A percentile compares a stretch with the other conserved stretches of the same genome.
These are phyloP conservation scores for Spilosoma lubricipeda DNA, from an alignment of 2,888 invertebrate species.

Conservation along the genomic window DNA sequence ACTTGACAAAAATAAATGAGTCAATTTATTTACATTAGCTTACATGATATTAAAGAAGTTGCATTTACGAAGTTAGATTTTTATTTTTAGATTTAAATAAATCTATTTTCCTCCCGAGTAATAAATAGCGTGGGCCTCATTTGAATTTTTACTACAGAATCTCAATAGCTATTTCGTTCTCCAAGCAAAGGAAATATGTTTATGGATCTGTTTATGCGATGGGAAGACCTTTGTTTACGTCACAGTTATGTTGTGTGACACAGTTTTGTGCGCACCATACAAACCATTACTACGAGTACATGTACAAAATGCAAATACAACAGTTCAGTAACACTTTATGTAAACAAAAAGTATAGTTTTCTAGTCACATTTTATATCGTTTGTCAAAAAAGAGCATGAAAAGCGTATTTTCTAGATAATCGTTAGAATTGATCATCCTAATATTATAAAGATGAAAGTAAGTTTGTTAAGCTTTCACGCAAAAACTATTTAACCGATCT, in stretches of 20 bases:
- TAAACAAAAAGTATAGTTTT: conserved; percentile 26
- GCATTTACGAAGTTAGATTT: conserved; percentile 21
- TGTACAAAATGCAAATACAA: conserved; percentile 22
- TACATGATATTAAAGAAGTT: conserved; percentile 10
- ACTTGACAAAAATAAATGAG: conserved; percentile 13
- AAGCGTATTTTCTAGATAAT: background rate
- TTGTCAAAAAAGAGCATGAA: background rate
- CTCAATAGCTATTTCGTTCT: conserved; percentile 52
- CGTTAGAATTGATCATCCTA: background rate
- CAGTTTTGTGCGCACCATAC: conserved; percentile 27
- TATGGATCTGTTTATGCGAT: conserved; percentile 54
- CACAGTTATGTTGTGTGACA: conserved; percentile 39
- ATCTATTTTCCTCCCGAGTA: conserved; percentile 48
- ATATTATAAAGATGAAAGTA: too few relatives aligned
- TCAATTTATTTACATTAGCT: conserved; percentile 14
- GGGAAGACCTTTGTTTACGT: conserved; percentile 51
- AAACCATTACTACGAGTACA: conserved; percentile 28
- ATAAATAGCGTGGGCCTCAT: conserved; percentile 53
- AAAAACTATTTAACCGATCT: too few relatives aligned
- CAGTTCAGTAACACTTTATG: conserved; percentile 15
- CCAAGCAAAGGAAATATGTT: conserved; percentile 53
- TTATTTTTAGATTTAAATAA: conserved; percentile 41
- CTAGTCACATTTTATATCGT: background rate
- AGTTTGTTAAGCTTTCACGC: too few relatives aligned
- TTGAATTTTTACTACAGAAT: conserved; percentile 52